These are phyloP conservation scores for Amiota communis DNA, from an alignment of 2,888 invertebrate species.

Conservation along the genomic window DNA sequence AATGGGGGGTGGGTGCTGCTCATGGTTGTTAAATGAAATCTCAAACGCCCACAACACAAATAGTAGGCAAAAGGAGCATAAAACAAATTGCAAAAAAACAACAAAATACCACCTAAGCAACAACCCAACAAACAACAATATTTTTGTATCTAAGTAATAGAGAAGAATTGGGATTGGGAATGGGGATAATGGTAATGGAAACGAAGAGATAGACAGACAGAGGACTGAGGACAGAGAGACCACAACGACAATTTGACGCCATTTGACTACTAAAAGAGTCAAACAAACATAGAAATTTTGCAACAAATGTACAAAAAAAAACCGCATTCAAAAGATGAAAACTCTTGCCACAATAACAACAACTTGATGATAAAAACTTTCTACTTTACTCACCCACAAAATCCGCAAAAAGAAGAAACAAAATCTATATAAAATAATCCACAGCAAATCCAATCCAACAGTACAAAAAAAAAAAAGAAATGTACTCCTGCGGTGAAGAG, in stretches of 20 bases:
- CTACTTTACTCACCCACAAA: constrained; percentile 50
- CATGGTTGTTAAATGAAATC: background rate
- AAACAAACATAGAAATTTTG: too few species aligned
- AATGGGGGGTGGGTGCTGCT: background rate
- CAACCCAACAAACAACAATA: constrained; percentile 16
- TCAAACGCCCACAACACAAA: background rate
- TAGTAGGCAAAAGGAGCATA: background rate
- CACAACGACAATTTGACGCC: constrained; percentile 22
- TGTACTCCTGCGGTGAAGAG: constrained; percentile 10
- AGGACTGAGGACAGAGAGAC: too few species aligned
- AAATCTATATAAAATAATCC: background rate
- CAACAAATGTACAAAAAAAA: background rate
- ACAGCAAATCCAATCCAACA: background rate
- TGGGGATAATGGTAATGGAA: too few species aligned
- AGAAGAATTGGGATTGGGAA: too few species aligned
- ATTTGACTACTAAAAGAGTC: background rate
- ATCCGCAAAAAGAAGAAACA: background rate
- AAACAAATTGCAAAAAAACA: too few species aligned
- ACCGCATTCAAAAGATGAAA: constrained; percentile 17
- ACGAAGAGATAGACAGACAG: too few species aligned
- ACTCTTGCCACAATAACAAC: background rate
- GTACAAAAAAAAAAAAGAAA: too few species aligned
- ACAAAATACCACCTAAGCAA: constrained; percentile 14
- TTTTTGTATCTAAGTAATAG: background rate
- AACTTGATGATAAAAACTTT: background rate